phyloP scores from a whole-genome alignment of 2,797 vertebrate genomes.

The Poliocrania exsul region DNA sequence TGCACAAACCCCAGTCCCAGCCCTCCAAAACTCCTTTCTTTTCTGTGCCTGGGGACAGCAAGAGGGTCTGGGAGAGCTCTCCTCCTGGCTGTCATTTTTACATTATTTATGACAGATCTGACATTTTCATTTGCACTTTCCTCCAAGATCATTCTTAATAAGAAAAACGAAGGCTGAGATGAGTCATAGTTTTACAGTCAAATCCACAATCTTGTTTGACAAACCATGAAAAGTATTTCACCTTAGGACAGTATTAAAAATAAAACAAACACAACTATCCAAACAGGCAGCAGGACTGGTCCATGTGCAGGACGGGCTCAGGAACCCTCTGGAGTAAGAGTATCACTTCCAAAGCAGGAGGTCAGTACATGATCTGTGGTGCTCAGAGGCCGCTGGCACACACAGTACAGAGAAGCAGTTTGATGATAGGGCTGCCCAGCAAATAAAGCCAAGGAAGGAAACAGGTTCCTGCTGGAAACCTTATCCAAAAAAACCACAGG shows the following conservation, averaged over 20 bases:
- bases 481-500: background rate
- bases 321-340: background rate
- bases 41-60: background rate
- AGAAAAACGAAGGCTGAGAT: slow-evolving; percentile 38
- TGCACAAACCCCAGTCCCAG: background rate
- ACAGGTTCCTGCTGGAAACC: background rate
- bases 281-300: background rate
- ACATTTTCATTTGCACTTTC: slow-evolving; percentile 82
- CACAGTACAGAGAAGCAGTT: background rate
- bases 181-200: slow-evolving; percentile 48
- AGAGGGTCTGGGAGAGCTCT: background rate
- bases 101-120: slow-evolving; percentile 81
- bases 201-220: slow-evolving; percentile 48
- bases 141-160: slow-evolving; percentile 60
- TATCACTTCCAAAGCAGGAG: background rate
- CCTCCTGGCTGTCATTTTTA: slow-evolving; percentile 69
- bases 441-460: background rate
- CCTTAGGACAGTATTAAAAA: slow-evolving; percentile 53
- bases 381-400: background rate
- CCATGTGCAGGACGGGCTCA: background rate
- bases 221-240: slow-evolving; percentile 51
- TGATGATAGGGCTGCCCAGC: background rate
- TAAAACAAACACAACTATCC: background rate
- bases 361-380: background rate
- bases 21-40: background rate